phyloP scores from a whole-genome alignment of 2,113 vertebrate species.

The Phainopepla nitens region DNA sequence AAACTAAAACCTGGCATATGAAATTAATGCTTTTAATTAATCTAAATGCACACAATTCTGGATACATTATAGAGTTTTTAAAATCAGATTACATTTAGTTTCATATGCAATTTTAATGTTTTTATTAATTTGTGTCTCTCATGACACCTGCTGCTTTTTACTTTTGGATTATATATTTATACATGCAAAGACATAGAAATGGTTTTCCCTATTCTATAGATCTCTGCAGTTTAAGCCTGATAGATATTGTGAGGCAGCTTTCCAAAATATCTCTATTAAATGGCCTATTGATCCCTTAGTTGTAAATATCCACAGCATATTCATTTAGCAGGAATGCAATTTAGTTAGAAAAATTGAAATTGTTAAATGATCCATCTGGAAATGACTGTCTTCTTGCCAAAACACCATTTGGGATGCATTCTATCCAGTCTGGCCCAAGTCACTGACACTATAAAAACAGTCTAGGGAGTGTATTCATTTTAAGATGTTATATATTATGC shows the following conservation, averaged over 20 bases:
- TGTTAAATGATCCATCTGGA: conserved; percentile 38
- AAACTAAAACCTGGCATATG: neutral
- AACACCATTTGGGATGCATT: conserved; percentile 35
- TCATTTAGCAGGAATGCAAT: neutral
- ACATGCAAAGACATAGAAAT: neutral
- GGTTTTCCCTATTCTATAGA: neutral
- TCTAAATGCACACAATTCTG: neutral
- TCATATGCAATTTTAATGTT: neutral
- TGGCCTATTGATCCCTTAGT: neutral
- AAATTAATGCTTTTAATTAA: neutral
- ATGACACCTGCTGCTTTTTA: neutral
- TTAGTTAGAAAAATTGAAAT: conserved; percentile 23
- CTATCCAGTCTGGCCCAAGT: neutral
- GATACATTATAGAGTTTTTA: neutral
- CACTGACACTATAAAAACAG: conserved; percentile 3
- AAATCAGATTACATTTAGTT: neutral
- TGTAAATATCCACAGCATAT: neutral
- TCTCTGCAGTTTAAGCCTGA: neutral
- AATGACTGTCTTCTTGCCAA: neutral
- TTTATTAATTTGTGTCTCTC: neutral
- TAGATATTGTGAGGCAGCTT: neutral
- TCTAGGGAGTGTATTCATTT: conserved; percentile 1
- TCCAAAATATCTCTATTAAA: neutral
- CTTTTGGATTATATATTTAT: neutral
- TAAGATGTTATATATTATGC: conserved; percentile 13